These are phyloP conservation scores for Cyaniris semiargus DNA, from an alignment of 2,888 invertebrate species.

Conservation along the genomic window DNA sequence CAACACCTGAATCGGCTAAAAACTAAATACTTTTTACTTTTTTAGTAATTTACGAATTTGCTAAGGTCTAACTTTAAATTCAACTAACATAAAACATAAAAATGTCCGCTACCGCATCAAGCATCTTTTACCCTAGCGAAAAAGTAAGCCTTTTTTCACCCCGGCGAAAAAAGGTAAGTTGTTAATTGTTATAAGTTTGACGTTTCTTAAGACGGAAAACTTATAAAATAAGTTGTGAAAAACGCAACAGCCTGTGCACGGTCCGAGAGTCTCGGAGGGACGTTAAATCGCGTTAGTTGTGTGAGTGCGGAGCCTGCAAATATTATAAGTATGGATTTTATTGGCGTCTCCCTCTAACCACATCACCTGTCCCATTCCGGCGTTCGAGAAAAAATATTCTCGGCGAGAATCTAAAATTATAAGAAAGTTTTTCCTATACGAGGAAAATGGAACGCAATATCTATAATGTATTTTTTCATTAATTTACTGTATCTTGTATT, in stretches of 20 bases:
- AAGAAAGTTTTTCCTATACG: slow-evolving; percentile 41
- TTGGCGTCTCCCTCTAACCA: slow-evolving; percentile 60
- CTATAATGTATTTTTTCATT: background rate
- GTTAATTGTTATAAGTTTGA: background rate
- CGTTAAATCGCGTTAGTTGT: slow-evolving; percentile 64
- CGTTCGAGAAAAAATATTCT: slow-evolving; percentile 69
- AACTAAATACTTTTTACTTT: too few relatives aligned
- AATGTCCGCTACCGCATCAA: too few relatives aligned
- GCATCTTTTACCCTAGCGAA: too few relatives aligned
- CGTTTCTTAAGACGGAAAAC: background rate
- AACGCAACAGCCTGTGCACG: slow-evolving; percentile 53
- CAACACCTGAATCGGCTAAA: too few relatives aligned
- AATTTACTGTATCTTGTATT: background rate
- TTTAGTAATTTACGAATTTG: too few relatives aligned
- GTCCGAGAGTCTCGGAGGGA: slow-evolving; percentile 74
- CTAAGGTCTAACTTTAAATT: too few relatives aligned
- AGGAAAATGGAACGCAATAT: slow-evolving; percentile 13
- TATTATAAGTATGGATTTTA: slow-evolving; percentile 81
- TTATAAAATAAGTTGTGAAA: background rate
- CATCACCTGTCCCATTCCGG: slow-evolving; percentile 54
- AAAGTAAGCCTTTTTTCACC: too few relatives aligned
- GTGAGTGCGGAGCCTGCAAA: slow-evolving; percentile 77
- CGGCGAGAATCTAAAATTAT: slow-evolving; percentile 75
- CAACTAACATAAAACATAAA: too few relatives aligned
- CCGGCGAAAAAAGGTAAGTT: too few relatives aligned